Conservation (phyloP, 2,888 invertebrate genomes). For the Ptychoptera contaminata region DNA sequence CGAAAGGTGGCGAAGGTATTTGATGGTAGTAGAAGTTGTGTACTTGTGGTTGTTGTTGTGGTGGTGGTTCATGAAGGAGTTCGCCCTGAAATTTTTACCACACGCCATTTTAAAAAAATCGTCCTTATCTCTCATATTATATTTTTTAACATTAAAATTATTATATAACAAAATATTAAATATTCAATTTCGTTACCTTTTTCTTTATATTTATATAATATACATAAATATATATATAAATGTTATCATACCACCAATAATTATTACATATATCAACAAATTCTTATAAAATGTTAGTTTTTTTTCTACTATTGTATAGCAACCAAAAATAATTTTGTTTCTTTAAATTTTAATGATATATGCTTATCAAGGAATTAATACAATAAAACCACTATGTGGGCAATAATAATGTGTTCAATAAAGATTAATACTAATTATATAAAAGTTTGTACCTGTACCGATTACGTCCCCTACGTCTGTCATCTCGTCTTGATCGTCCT, state of each 20-base stretch:
- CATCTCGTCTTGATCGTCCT: constrained; percentile 61
- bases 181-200: too few relatives aligned
- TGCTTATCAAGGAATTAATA: background rate
- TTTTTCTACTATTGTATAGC: too few relatives aligned
- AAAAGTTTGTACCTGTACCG: constrained; percentile 13
- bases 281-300: too few relatives aligned
- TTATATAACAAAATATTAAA: too few relatives aligned
- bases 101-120: constrained; percentile 10
- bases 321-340: too few relatives aligned
- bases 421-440: background rate
- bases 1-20: constrained; percentile 7
- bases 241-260: too few relatives aligned
- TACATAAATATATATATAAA: too few relatives aligned
- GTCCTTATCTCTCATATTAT: too few relatives aligned
- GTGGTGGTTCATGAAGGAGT: constrained; percentile 11
- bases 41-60: constrained; percentile 9
- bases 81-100: constrained; percentile 15
- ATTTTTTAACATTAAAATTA: too few relatives aligned
- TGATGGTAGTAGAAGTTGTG: constrained; percentile 9
- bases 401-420: constrained; percentile 1
- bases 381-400: constrained; percentile 6
- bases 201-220: too few relatives aligned
- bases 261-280: too few relatives aligned
- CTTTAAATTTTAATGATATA: too few relatives aligned
- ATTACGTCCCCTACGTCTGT: constrained; percentile 32